Percentiles rank a stretch among this genome's conserved stretches.
Evolutionary conservation across 1,140 invertebrate species (phyloP).

Genomic region (Drosophila fuyamai): DNA sequence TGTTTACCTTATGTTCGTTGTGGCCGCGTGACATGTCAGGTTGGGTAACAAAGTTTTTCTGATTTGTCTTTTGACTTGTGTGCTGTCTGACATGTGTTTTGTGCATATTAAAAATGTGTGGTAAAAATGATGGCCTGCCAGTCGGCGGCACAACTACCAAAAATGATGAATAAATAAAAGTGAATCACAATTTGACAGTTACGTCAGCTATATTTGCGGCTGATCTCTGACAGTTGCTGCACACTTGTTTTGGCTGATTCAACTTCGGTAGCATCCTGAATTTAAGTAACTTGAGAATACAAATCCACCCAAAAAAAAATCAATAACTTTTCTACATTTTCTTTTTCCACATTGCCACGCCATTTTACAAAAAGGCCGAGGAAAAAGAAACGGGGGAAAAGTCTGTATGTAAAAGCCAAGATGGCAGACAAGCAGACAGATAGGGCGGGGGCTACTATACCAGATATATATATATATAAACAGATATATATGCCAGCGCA

Average conservation of each 20-base stretch:
- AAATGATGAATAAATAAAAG: constrained; percentile 75
- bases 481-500: constrained; percentile 4
- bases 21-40: constrained; percentile 57
- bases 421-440: constrained; percentile 61
- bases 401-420: constrained; percentile 51
- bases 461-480: constrained; percentile 1
- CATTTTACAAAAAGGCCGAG: constrained; percentile 55
- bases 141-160: constrained; percentile 55
- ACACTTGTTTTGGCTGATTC: constrained; percentile 36
- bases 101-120: constrained; percentile 55
- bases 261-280: constrained; percentile 12
- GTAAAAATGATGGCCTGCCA: constrained; percentile 58
- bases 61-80: constrained; percentile 35
- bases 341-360: constrained; percentile 61
- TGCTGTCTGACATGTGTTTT: constrained; percentile 50
- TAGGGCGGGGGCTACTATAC: constrained; percentile 6
- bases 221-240: constrained; percentile 56
- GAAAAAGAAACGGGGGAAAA: constrained; percentile 14
- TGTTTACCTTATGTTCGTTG: constrained; percentile 25
- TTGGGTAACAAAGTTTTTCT: constrained; percentile 29
- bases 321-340: constrained; percentile 54
- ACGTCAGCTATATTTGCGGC: constrained; percentile 12
- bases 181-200: constrained; percentile 64
- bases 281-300: constrained; percentile 20
- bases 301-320: constrained; percentile 42